These are phyloP conservation scores for Teinopalpus imperialis DNA, from an alignment of 2,888 invertebrate species.

Conservation along the genomic window DNA sequence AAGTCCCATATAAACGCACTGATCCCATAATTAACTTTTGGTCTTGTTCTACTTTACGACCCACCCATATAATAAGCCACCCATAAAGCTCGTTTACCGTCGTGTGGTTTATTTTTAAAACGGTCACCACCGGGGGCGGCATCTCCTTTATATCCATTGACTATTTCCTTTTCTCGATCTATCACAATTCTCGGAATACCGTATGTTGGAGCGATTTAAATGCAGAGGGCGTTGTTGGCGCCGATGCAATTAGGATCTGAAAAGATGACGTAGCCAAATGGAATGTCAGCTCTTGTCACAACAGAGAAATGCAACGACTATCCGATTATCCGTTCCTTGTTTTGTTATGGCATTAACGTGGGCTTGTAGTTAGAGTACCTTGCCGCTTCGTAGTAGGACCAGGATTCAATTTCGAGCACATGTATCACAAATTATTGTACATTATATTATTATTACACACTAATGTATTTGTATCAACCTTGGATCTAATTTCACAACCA, in stretches of 20 bases:
- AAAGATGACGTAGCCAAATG: slow-evolving; percentile 31
- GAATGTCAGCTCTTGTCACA: slow-evolving; percentile 28
- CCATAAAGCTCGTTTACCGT: slow-evolving; percentile 25
- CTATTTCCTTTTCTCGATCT: slow-evolving; percentile 20
- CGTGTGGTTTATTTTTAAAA: slow-evolving; percentile 21
- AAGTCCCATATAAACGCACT: slow-evolving; percentile 11
- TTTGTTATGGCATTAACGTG: no score
- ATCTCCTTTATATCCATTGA: slow-evolving; percentile 16
- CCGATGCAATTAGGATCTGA: slow-evolving; percentile 37
- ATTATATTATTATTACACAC: no score
- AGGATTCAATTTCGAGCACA: no score
- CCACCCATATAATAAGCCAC: slow-evolving; percentile 21
- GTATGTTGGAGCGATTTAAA: slow-evolving; percentile 29
- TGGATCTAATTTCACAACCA: no score
- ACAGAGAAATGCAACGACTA: slow-evolving; percentile 13
- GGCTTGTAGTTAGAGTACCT: no score
- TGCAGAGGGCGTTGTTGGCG: slow-evolving; percentile 28
- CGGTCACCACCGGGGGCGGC: slow-evolving; percentile 15
- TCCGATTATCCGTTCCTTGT: slow-evolving; percentile 5
- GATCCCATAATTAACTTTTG: slow-evolving; percentile 16
- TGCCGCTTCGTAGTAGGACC: no score
- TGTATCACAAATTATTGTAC: no score
- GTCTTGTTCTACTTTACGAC: slow-evolving; percentile 17
- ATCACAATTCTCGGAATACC: slow-evolving; percentile 20
- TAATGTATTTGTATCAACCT: no score